Percentiles rank a stretch among this genome's conserved stretches.
phyloP scores from a whole-genome alignment of 2,888 invertebrate species.

The Bursaphelenchus okinawaensis region DNA sequence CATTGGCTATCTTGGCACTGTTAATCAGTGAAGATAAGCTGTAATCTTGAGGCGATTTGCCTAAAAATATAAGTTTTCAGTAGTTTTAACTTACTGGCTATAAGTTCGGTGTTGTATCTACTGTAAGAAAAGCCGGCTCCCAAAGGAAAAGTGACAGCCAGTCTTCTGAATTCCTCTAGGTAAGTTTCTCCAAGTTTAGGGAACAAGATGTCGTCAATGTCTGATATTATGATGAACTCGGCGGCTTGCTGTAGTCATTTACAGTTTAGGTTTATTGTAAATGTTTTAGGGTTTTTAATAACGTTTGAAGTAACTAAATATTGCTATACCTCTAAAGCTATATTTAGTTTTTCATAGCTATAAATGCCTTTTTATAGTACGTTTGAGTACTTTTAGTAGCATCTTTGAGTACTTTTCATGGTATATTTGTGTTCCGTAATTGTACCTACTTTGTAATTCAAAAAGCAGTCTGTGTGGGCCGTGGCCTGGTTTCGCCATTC shows the following conservation, averaged over 20 bases:
- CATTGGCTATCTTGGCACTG: slow-evolving; percentile 26
- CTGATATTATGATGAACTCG: slow-evolving; percentile 38
- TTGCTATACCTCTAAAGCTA: no score
- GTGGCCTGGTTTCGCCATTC: slow-evolving; percentile 52
- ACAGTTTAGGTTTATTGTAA: slow-evolving; percentile 15
- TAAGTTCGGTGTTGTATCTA: slow-evolving; percentile 35
- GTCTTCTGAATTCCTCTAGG: slow-evolving; percentile 36
- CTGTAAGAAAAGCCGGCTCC: slow-evolving; percentile 36
- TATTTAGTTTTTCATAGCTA: no score
- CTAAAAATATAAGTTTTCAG: slow-evolving; percentile 10
- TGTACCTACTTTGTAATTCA: slow-evolving; percentile 38
- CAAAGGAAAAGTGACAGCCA: slow-evolving; percentile 19
- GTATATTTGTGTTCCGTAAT: background rate
- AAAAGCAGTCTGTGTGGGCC: slow-evolving; percentile 50
- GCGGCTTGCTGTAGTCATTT: slow-evolving; percentile 45
- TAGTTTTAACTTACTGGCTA: slow-evolving; percentile 25
- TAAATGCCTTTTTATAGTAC: no score
- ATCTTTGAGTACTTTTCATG: no score
- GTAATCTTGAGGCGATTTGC: slow-evolving; percentile 23
- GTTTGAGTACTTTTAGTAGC: no score
- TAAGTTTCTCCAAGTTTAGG: slow-evolving; percentile 37
- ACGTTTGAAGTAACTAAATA: background rate
- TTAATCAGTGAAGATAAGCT: slow-evolving; percentile 29
- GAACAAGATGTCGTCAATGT: slow-evolving; percentile 44
- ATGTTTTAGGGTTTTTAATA: no score